These are phyloP conservation scores for Dermochelys coriacea DNA, from an alignment of 2,797 vertebrate genomes.

Conservation along the genomic window DNA sequence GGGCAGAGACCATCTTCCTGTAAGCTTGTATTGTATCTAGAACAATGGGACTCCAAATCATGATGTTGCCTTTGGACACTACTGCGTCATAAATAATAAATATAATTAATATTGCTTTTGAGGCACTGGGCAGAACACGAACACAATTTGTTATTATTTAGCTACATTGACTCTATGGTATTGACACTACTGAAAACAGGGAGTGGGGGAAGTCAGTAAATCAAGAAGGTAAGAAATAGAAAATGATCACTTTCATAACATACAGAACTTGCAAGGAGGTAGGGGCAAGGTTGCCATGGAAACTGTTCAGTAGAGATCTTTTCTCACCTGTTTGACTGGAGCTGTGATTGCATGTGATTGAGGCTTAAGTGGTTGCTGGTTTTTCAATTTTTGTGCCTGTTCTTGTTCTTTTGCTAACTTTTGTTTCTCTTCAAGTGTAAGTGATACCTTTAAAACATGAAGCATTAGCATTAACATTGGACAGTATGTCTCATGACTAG, in stretches of 20 bases:
- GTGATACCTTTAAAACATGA: slow-evolving; percentile 86
- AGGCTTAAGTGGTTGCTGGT: slow-evolving; percentile 92
- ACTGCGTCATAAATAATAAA: not conserved
- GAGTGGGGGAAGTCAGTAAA: not conserved
- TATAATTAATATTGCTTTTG: not conserved
- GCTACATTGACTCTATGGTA: not conserved
- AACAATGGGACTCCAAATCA: not conserved
- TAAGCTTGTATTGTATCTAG: not conserved
- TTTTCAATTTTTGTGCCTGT: slow-evolving; percentile 95
- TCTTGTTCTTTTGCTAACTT: slow-evolving; percentile 97
- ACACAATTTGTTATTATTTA: slow-evolving; percentile 3
- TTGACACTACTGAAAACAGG: not conserved
- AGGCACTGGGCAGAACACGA: not conserved
- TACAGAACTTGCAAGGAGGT: not conserved
- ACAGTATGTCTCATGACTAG: not conserved
- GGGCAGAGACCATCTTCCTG: not conserved
- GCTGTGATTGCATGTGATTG: slow-evolving; percentile 83
- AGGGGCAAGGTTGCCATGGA: not conserved
- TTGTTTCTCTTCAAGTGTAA: slow-evolving; percentile 98
- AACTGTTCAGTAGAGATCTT: not conserved
- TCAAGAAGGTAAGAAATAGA: not conserved
- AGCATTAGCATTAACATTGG: not conserved
- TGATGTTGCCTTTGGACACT: not conserved
- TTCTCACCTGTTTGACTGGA: slow-evolving; percentile 86
- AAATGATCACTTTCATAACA: not conserved